Evolutionary conservation across 2,113 vertebrate species (phyloP).

Genomic region (Daubentonia madagascariensis): DNA sequence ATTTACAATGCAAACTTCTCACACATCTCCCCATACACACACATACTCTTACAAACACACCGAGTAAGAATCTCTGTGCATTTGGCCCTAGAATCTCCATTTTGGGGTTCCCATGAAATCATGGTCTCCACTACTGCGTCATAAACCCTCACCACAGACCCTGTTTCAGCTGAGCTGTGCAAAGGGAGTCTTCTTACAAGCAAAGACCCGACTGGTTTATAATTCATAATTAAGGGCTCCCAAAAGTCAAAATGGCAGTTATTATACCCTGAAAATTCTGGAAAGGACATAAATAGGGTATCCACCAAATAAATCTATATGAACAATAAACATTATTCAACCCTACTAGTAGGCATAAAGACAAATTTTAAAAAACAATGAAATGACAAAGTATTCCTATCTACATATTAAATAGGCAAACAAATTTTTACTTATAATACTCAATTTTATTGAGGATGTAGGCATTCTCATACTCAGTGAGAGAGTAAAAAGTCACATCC

Average conservation of each 20-base stretch:
- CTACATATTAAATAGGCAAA: background rate
- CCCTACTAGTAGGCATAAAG: background rate
- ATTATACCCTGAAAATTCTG: background rate
- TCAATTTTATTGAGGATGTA: background rate
- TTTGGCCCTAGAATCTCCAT: background rate
- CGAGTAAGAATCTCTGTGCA: background rate
- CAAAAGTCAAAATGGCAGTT: background rate
- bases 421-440: background rate
- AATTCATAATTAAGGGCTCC: background rate
- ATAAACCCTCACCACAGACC: background rate
- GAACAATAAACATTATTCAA: constrained; percentile 26
- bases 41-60: background rate
- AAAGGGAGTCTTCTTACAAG: background rate
- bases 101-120: background rate
- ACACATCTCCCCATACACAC: background rate
- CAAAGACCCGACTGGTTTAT: background rate
- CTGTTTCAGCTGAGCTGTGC: background rate
- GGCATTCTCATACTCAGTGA: background rate
- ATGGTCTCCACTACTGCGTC: background rate
- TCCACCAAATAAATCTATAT: background rate
- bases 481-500: background rate
- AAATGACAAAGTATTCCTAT: background rate
- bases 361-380: background rate
- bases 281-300: background rate
- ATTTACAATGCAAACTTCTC: background rate